Conservation (phyloP, 1,140 invertebrate genomes). For the Drosophila leontia region DNA sequence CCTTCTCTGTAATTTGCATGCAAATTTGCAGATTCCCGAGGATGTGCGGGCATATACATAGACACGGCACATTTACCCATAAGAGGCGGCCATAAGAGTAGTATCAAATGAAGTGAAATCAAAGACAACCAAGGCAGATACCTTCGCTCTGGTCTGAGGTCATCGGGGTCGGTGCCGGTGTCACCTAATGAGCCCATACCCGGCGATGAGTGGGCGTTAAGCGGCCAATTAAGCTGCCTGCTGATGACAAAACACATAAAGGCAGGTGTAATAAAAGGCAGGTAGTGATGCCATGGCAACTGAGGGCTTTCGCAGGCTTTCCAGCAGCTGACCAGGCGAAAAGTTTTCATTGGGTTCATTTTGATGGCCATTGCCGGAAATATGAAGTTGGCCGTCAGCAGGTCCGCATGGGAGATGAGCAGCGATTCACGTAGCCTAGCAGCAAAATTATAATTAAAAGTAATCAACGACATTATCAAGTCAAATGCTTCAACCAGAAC, state of each 20-base stretch:
- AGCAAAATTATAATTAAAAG: slow-evolving; percentile 81
- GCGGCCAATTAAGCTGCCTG: slow-evolving; percentile 65
- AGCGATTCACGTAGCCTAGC: slow-evolving; percentile 66
- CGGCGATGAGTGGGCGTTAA: slow-evolving; percentile 55
- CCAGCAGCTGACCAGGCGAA: slow-evolving; percentile 58
- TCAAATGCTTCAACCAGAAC: slow-evolving; percentile 61
- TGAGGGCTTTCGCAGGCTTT: slow-evolving; percentile 43
- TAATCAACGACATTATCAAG: slow-evolving; percentile 79
- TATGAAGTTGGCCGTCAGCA: slow-evolving; percentile 15
- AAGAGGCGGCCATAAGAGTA: neutral
- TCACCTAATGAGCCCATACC: slow-evolving; percentile 56
- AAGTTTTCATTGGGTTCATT: slow-evolving; percentile 61
- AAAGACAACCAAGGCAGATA: slow-evolving; percentile 15
- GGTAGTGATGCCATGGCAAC: slow-evolving; percentile 17
- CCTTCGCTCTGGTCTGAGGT: neutral
- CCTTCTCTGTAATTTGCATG: slow-evolving; percentile 34
- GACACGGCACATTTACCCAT: neutral
- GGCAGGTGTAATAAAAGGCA: slow-evolving; percentile 34
- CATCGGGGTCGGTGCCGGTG: slow-evolving; percentile 19
- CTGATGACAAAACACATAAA: slow-evolving; percentile 56
- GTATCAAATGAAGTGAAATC: slow-evolving; percentile 46
- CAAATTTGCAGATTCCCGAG: slow-evolving; percentile 35
- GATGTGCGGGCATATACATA: neutral
- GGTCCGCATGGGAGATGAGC: slow-evolving; percentile 31
- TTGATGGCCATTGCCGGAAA: slow-evolving; percentile 46